Conservation (phyloP, 2,888 invertebrate genomes). For the Ischnura elegans region DNA sequence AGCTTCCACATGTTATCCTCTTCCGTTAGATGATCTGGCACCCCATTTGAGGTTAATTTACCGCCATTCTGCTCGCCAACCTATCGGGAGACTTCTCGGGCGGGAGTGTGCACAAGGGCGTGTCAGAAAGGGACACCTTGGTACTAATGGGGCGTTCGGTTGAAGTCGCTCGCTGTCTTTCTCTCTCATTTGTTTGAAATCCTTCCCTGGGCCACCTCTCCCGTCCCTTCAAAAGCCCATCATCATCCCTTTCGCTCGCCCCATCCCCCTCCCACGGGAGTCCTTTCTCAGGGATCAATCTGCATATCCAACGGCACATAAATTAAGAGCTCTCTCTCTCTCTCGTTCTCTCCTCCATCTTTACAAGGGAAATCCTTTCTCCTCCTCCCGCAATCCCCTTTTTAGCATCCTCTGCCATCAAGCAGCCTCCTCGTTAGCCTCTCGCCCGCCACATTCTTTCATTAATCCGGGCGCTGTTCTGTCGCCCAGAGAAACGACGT, state of each 20-base stretch:
- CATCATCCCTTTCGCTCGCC: neutral
- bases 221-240: neutral
- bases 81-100: neutral
- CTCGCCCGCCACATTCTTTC: neutral
- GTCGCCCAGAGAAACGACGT: neutral
- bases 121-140: neutral
- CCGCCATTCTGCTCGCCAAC: neutral
- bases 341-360: neutral
- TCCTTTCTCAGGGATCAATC: constrained; percentile 30
- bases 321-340: neutral
- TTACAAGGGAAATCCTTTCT: neutral
- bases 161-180: neutral
- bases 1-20: too few relatives aligned
- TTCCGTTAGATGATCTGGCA: neutral
- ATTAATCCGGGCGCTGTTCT: neutral
- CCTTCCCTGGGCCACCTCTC: neutral
- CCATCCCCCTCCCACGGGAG: neutral
- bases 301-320: neutral
- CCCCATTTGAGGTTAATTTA: neutral
- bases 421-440: neutral
- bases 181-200: neutral
- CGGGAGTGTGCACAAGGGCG: neutral
- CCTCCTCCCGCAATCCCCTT: neutral
- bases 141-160: neutral
- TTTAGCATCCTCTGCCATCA: neutral